Evolutionary conservation across 2,888 invertebrate species (phyloP), one percentile per base, ranked within the genome.

Genomic region (Thecophora atra): DNA sequence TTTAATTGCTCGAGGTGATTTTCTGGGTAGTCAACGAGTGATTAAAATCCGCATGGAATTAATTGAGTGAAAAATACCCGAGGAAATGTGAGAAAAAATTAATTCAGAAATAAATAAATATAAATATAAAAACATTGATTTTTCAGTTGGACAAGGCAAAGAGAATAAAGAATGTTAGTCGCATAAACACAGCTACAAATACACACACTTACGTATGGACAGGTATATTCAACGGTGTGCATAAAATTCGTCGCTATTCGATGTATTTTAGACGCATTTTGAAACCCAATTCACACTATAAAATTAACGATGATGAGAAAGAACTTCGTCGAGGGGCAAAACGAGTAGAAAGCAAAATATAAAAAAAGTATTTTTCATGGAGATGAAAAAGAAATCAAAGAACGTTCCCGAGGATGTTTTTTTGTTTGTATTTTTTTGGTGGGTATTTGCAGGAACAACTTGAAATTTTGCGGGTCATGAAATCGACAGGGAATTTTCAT

Each of bases 261-360:
- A 17, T 60, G 60, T 19, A 28, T 60, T 37, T 30, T 28, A 30
- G 60, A 26, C 17, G 30, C 60, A 26, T 30, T 28, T 60, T 58
- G 30, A 60, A 60, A 60, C 28, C 30, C 60, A 60, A 60, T 60
- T 60, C 60, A 60, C 60, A 60, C 60, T 30, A n/a, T 30, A 60
- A 30, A 30, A 17, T 37, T 37, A 37, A n/a, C n/a, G n/a, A n/a
- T n/a, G n/a, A n/a, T n/a, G n/a, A n/a, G n/a, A n/a, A 24, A 17
- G 2, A 8, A 5, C 58, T 8, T 17, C 8, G 28, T 26, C 1
- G 17, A 21, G 1, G 17, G 56, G 24, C 13, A 3, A 15, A 1
- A 60, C 7, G 11, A 37, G 56, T n/a, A 56, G 24, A 56, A 21
- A 13, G 5, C 21, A 3, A 60, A 60, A 24, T 26, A 28, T 7